Percentiles rank a stretch among this genome's conserved stretches.
phyloP scores from a whole-genome alignment of 2,113 vertebrate genomes.

The Siphamia tubifer region DNA sequence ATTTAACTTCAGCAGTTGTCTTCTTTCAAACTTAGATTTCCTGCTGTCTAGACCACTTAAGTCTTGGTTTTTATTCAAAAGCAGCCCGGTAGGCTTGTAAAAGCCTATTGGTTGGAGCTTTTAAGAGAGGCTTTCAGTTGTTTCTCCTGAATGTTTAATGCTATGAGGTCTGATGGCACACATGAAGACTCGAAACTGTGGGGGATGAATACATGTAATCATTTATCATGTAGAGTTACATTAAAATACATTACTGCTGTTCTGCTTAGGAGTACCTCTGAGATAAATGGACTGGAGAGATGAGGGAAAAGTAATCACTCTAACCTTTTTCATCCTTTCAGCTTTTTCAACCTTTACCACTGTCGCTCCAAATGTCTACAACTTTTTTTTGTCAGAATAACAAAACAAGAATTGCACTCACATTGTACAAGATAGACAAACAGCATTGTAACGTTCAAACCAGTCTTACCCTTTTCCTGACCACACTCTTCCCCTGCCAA shows the following conservation, averaged over 20 bases:
- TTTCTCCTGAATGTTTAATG: slow-evolving; percentile 75
- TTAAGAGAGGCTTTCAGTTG: slow-evolving; percentile 75
- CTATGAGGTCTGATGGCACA: slow-evolving; percentile 50
- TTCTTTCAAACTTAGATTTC: slow-evolving; percentile 73
- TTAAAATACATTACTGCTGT: slow-evolving; percentile 59
- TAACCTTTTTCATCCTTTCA: slow-evolving; percentile 51
- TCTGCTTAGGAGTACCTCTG: slow-evolving; percentile 28
- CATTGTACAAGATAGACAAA: slow-evolving; percentile 19
- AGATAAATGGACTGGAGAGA: slow-evolving; percentile 55
- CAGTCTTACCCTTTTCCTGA: slow-evolving; percentile 33
- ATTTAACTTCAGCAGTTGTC: slow-evolving; percentile 67
- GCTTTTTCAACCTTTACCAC: slow-evolving; percentile 24
- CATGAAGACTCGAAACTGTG: slow-evolving; percentile 38
- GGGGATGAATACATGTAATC: slow-evolving; percentile 35
- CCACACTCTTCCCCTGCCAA: slow-evolving; percentile 41
- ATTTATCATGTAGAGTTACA: slow-evolving; percentile 50
- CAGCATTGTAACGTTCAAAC: slow-evolving; percentile 42
- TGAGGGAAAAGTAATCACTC: slow-evolving; percentile 32
- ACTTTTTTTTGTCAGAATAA: slow-evolving; percentile 19
- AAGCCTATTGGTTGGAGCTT: slow-evolving; percentile 72
- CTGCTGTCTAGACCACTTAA: slow-evolving; percentile 78
- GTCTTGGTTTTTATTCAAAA: slow-evolving; percentile 63
- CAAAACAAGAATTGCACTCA: slow-evolving; percentile 1
- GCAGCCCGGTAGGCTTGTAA: slow-evolving; percentile 68
- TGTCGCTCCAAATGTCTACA: slow-evolving; percentile 8